Evolutionary conservation across 2,113 vertebrate species (phyloP), one percentile per base, ranked within the genome.

Genomic region (Chloropsis cyanopogon): DNA sequence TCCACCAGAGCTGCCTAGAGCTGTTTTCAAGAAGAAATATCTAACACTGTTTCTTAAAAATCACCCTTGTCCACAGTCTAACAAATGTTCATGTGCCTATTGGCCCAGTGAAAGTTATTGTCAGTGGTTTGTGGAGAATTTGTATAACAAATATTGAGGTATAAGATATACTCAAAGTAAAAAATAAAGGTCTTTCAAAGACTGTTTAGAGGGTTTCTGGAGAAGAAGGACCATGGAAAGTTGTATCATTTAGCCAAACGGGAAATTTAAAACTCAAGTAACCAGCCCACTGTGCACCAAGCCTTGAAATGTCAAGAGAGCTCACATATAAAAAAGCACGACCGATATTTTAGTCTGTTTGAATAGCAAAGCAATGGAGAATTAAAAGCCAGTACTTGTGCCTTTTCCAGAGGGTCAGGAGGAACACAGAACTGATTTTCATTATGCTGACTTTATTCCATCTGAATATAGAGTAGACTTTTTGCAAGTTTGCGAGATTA

Each of bases 241-340:
- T 54, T 91, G 22, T 14, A 15, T 78, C 39, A 86, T 57, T 87
- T 69, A 81, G 46, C 26, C 79, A 66, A 87, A 90, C 6, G 52
- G 21, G 42, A 91, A 94, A 88, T 91, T 82, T 82, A 72, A 85
- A 90, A 78, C 46, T 88, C 11, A 31, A 82, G 56, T 64, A 78
- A 15, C n/a, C 65, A 50, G 21, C 42, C 29, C 72, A 82, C 56
- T 50, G 12, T 61, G 25, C 61, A 63, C 11, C 33, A 86, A 82
- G 57, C 12, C 44, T 70, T 72, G 69, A 96, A 93, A 90, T 85
- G 64, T 47, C 80, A 90, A 70, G 84, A 93, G 70, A 95, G 10
- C 8, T 91, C 84, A 56, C 26, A 19, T 41, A 80, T 63, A 14
- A 65, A 92, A 84, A 92, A 82, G 37, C n/a, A 47, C 66, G 41